A percentile compares a stretch with the other conserved stretches of the same genome.
Evolutionary conservation across 2,888 invertebrate genomes (phyloP).

Genomic region (Ornithoptera alexandrae): DNA sequence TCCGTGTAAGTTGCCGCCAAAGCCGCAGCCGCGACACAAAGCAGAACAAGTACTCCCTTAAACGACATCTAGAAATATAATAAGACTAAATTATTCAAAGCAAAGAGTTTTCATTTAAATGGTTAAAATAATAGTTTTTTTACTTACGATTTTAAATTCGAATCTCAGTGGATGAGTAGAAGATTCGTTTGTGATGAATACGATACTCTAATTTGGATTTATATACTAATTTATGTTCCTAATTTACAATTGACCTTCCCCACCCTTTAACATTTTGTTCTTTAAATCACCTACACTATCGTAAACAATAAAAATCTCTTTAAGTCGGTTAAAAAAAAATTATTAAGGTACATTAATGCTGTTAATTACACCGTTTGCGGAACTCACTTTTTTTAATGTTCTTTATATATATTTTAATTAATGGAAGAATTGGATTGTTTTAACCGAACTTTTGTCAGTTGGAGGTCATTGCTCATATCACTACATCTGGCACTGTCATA

Average conservation of each 20-base stretch:
- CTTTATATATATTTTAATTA: no score
- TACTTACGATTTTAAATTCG: neutral
- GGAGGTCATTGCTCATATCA: no score
- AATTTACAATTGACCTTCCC: conserved; percentile 1
- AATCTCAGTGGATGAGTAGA: neutral
- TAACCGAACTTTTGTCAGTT: no score
- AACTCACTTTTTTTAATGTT: neutral
- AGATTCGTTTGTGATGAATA: neutral
- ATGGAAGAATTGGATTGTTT: no score
- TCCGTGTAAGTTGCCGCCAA: conserved; percentile 76
- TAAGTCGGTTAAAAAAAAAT: neutral
- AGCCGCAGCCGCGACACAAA: conserved; percentile 42
- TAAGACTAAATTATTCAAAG: neutral
- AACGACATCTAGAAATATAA: conserved; percentile 43
- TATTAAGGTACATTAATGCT: neutral
- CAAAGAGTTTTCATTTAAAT: neutral
- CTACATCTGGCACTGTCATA: no score
- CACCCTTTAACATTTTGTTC: neutral
- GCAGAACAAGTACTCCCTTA: conserved; percentile 46
- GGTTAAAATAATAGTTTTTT: neutral
- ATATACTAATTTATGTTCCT: neutral
- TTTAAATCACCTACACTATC: neutral
- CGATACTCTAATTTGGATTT: neutral
- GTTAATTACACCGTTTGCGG: neutral
- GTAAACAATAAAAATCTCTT: neutral